These are phyloP conservation scores for Theretra japonica DNA, from an alignment of 2,888 invertebrate genomes.

Conservation along the genomic window DNA sequence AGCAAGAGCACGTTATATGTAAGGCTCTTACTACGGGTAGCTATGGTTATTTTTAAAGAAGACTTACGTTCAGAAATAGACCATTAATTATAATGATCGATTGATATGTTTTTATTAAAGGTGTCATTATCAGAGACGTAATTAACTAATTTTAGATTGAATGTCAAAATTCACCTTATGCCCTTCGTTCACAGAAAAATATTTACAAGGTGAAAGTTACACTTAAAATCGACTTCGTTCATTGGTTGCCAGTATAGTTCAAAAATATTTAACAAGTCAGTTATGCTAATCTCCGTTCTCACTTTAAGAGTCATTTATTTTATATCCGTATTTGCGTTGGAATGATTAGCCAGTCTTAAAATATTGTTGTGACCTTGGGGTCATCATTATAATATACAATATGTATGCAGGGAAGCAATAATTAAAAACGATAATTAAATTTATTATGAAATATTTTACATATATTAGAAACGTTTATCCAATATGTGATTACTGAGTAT, in stretches of 20 bases:
- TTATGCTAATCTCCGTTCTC: background rate
- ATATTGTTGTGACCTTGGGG: background rate
- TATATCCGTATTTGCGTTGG: background rate
- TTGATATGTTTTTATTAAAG: too few relatives aligned
- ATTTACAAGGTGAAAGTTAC: background rate
- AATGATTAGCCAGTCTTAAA: background rate
- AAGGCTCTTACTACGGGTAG: too few relatives aligned
- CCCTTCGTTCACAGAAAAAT: background rate
- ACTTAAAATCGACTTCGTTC: background rate
- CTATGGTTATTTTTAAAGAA: too few relatives aligned
- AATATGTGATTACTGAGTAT: too few relatives aligned
- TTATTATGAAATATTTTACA: too few relatives aligned
- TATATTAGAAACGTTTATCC: too few relatives aligned
- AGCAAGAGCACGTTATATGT: too few relatives aligned
- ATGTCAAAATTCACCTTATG: background rate
- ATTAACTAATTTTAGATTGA: background rate
- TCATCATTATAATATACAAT: background rate
- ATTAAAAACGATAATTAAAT: background rate
- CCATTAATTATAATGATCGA: too few relatives aligned
- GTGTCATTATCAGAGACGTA: background rate
- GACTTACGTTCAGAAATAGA: too few relatives aligned
- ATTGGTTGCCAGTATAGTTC: background rate
- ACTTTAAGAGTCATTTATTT: background rate
- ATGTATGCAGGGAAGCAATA: background rate
- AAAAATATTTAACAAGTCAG: background rate